phyloP scores from a whole-genome alignment of 2,888 invertebrate genomes.

The Scaptomyza cyrtandrae region DNA sequence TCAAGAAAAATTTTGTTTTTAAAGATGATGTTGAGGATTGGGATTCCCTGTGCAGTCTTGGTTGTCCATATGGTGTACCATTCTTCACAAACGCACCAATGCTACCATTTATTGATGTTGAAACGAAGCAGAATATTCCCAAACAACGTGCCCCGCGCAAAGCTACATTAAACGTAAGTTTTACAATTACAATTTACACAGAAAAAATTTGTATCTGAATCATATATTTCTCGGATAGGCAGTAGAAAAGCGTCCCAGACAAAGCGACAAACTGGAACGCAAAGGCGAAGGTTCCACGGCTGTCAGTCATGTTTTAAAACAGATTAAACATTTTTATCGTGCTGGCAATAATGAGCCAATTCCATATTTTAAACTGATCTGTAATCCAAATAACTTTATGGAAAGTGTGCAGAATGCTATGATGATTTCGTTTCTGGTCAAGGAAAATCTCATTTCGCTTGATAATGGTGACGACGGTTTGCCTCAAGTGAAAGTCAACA shows the following conservation, averaged over 20 bases:
- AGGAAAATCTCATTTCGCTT: constrained; percentile 86
- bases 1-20: constrained; percentile 39
- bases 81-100: constrained; percentile 72
- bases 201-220: background rate
- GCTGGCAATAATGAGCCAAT: constrained; percentile 84
- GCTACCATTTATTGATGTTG: constrained; percentile 81
- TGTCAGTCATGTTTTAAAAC: constrained; percentile 85
- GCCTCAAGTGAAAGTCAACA: constrained; percentile 72
- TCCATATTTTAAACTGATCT: constrained; percentile 86
- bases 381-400: constrained; percentile 86
- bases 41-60: constrained; percentile 64
- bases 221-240: constrained; percentile 49
- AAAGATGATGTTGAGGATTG: constrained; percentile 69
- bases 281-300: constrained; percentile 86
- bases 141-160: constrained; percentile 83
- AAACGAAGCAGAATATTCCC: constrained; percentile 64
- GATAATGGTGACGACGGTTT: constrained; percentile 83
- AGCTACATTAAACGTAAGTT: constrained; percentile 46
- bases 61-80: constrained; percentile 53
- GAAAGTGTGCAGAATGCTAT: constrained; percentile 87
- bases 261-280: constrained; percentile 84
- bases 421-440: constrained; percentile 86
- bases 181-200: background rate
- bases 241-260: constrained; percentile 85
- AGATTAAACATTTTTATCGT: constrained; percentile 84